Conservation (phyloP, 2,797 vertebrate species). For the Gymnodraco acuticeps region DNA sequence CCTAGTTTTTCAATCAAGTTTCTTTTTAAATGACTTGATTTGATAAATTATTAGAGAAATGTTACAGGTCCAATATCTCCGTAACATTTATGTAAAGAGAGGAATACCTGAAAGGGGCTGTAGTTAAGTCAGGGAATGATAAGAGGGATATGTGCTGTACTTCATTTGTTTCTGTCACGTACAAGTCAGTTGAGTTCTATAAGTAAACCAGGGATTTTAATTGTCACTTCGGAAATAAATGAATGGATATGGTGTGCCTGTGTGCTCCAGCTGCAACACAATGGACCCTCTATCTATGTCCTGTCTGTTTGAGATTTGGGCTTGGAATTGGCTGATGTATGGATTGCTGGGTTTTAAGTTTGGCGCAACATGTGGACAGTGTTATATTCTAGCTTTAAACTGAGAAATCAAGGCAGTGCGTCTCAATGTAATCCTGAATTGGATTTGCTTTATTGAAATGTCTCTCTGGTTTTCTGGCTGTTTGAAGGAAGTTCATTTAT, state of each 20-base stretch:
- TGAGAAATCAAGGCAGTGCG: constrained; percentile 6
- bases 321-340: constrained; percentile 11
- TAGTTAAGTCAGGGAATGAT: neutral
- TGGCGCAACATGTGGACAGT: neutral
- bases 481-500: constrained; percentile 30
- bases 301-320: constrained; percentile 21
- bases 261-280: neutral
- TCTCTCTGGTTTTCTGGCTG: constrained; percentile 24
- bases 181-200: constrained; percentile 17
- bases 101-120: too few species aligned
- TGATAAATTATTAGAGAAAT: too few species aligned
- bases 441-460: constrained; percentile 10
- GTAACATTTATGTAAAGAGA: too few species aligned
- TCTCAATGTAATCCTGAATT: constrained; percentile 24
- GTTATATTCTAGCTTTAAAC: constrained; percentile 3
- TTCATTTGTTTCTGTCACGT: constrained; percentile 4
- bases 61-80: too few species aligned
- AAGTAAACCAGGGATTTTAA: neutral
- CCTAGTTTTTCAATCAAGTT: too few species aligned
- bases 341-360: constrained; percentile 15
- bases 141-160: neutral
- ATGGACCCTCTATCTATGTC: constrained; percentile 3
- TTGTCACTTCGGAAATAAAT: neutral
- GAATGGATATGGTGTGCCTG: neutral
- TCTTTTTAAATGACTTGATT: too few species aligned